Evolutionary conservation across 1,140 invertebrate genomes (phyloP), one percentile per base, ranked within the genome.

Genomic region (Eciton burchellii): DNA sequence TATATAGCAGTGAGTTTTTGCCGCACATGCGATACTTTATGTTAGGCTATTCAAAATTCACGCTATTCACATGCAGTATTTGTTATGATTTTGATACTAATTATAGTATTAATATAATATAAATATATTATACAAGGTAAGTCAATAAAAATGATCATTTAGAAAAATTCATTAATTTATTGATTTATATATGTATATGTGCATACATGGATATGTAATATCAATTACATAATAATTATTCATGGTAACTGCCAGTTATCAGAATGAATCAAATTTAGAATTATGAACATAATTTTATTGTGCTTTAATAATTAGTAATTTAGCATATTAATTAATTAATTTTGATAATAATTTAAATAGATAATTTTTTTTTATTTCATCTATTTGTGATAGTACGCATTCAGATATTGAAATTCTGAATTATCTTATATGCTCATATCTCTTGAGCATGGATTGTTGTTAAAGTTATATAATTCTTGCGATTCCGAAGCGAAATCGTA

Each of bases 41-140:
- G 57, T 21, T 4, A 29, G 70, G 49, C 62, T 24, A 74, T 82
- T 79, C 74, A 68, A 63, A 79, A 79, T 79, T 54, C 41, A 26
- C 47, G 24, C n/a, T 57, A 43, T 41, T 57, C n/a, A 57, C 26
- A 35, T 4, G 41, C 19, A 56, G 1, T 45, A 14, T 57, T n/a
- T 56, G 3, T 1, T 71, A 29, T 56, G 12, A 68, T 12, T 14
- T 41, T 29, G 14, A 54, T 41, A 79, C 3, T 21, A 45, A 21
- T 71, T 35, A 26, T 21, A 35, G n/a, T 74, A 41, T 49, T 63
- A 66, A 74, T 6, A 60, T 29, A 35, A 29, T 29, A 52, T 68
- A 74, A 26, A 21, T 70, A 47, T 16, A 35, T 72, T 72, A 72
- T 41, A 6, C 35, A 56, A n/a, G n/a, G n/a, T n/a, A n/a, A n/a